Evolutionary conservation across 2,888 invertebrate species (phyloP), one percentile per base, ranked within the genome.

Genomic region (Matsumyia berberina): DNA sequence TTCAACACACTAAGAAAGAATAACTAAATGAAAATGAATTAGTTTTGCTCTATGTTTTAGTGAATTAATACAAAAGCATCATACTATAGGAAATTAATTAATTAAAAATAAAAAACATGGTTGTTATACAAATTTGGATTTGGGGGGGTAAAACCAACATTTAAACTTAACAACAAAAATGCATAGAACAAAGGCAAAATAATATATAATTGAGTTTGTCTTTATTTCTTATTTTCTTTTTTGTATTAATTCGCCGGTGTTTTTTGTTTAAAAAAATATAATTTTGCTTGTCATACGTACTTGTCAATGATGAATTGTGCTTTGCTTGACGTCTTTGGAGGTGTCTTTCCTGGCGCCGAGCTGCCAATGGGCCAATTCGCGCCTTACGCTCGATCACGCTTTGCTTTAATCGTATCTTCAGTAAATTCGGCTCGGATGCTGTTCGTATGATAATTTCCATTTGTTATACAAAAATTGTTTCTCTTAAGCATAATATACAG

Each of bases 361-460:
- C 93, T 89, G 94, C 96, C 92, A 98, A 95, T 89, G 98, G 98
- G 92, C 97, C 98, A 86, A 89, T 90, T 78, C 92, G 89, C 91
- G 97, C 96, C 92, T 98, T 95, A 88, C 98, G 95, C 93, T 98
- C 98, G 94, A 97, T 96, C 92, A 98, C 98, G 92, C 98, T 97
- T 93, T 97, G 96, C 93, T 97, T 97, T 92, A 97, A 94, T 88
- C 97, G 95, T 93, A 97, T 96, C 94, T 97, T 97, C 93, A 97
- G 94, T 93, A 98, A 95, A 94, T 98, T 98, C 89, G 98, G 98
- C 95, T 98, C 98, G 93, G 98, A 98, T 92, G 98, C 98, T 97
- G 94, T 90, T 86, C 87, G 69, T 88, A 87, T 86, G 87, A 87
- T 79, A 74, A 78, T 87, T 83, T 70, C 73, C 76, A 70, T 67